phyloP scores from a whole-genome alignment of 2,113 vertebrate genomes.

The Rhodinocichla rosea region DNA sequence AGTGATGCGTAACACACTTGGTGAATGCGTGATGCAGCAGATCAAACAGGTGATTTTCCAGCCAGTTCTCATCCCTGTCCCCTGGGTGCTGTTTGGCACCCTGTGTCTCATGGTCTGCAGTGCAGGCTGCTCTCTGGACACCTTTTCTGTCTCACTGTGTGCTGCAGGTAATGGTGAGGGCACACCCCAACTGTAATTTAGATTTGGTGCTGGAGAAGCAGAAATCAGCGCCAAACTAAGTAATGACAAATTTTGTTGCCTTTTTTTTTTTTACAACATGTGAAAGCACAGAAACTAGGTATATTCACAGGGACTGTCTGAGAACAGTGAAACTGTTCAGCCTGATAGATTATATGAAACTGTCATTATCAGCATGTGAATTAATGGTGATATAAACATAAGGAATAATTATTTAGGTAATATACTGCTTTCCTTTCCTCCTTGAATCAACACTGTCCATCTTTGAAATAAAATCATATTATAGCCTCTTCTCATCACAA shows the following conservation, averaged over 20 bases:
- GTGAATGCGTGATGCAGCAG: neutral
- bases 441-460: neutral
- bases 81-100: neutral
- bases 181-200: neutral
- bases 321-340: neutral
- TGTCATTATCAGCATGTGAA: neutral
- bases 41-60: neutral
- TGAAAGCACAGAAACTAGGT: neutral
- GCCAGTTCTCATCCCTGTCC: neutral
- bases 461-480: neutral
- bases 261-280: neutral
- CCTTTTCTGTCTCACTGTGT: neutral
- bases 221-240: neutral
- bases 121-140: neutral
- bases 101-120: neutral
- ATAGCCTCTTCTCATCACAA: neutral
- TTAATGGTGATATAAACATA: neutral
- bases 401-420: neutral
- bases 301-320: neutral
- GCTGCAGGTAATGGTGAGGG: neutral
- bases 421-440: neutral
- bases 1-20: neutral
- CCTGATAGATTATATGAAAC: neutral
- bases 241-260: neutral
- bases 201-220: neutral